A percentile compares a stretch with the other conserved stretches of the same genome.
These are phyloP conservation scores for Cabera pusaria DNA, from an alignment of 2,888 invertebrate genomes.

Conservation along the genomic window DNA sequence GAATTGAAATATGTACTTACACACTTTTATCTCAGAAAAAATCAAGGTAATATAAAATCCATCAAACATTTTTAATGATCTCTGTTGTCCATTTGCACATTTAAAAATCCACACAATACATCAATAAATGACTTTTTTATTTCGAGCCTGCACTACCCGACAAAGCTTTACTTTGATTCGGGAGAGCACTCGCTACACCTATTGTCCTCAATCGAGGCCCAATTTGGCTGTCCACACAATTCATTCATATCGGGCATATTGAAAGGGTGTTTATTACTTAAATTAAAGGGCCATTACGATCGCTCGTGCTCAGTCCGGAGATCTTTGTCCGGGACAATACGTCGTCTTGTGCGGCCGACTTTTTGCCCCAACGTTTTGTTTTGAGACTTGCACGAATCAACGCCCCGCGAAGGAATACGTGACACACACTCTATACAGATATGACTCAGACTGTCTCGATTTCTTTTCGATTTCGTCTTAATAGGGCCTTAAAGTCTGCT, in stretches of 20 bases:
- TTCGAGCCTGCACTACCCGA: too few species aligned
- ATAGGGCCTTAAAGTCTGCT: slow-evolving; percentile 18
- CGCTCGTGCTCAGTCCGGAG: slow-evolving; percentile 43
- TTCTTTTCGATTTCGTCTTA: slow-evolving; percentile 24
- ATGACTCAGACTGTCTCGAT: slow-evolving; percentile 35
- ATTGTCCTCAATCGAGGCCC: slow-evolving; percentile 15
- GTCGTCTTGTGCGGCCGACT: slow-evolving; percentile 40
- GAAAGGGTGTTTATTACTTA: slow-evolving; percentile 53
- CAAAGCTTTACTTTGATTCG: too few species aligned
- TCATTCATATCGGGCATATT: slow-evolving; percentile 27
- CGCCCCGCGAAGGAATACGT: slow-evolving; percentile 28
- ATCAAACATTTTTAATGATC: too few species aligned
- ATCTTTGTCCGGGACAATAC: slow-evolving; percentile 43
- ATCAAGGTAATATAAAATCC: too few species aligned
- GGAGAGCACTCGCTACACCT: not conserved
- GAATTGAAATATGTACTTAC: too few species aligned
- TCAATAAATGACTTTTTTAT: too few species aligned
- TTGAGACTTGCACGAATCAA: slow-evolving; percentile 50
- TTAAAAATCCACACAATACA: too few species aligned
- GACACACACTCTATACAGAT: slow-evolving; percentile 26
- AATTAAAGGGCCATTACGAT: slow-evolving; percentile 51
- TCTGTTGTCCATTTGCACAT: too few species aligned
- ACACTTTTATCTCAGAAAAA: too few species aligned
- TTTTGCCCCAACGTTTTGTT: slow-evolving; percentile 49
- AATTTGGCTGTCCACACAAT: slow-evolving; percentile 21